These are phyloP conservation scores for Pelochelys cantorii DNA, from an alignment of 2,797 vertebrate genomes.

Conservation along the genomic window DNA sequence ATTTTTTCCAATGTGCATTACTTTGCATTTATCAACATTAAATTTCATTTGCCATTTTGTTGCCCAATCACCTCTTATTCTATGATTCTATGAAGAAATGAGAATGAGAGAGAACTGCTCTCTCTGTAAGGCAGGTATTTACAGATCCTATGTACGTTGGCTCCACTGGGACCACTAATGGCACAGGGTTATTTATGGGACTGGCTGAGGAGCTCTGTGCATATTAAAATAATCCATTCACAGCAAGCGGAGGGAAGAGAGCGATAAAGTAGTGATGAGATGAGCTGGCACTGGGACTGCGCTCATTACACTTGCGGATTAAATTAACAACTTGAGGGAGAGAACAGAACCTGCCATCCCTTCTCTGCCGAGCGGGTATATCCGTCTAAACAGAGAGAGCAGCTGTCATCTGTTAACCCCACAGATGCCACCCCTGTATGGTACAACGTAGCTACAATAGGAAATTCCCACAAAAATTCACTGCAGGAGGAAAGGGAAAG, in stretches of 20 bases:
- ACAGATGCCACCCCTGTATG: no score
- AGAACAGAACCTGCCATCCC: rapidly evolving
- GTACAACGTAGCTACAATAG: not conserved
- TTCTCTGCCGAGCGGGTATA: rapidly evolving
- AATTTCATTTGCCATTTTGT: no score
- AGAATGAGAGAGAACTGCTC: not conserved
- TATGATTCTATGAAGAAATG: not conserved
- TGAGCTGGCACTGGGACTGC: conserved; percentile 15
- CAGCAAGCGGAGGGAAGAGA: not conserved
- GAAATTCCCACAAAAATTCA: not conserved
- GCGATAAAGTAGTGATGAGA: conserved; percentile 62
- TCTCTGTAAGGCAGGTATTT: not conserved
- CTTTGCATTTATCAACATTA: no score
- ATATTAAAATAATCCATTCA: conserved; percentile 55
- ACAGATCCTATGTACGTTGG: not conserved
- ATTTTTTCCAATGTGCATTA: no score
- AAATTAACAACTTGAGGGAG: not conserved
- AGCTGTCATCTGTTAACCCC: not conserved
- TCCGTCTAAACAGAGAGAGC: rapidly evolving
- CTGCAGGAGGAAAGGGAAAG: not conserved
- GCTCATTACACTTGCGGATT: not conserved
- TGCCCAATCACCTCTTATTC: no score
- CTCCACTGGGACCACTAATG: not conserved
- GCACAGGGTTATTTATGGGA: not conserved
- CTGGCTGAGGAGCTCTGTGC: not conserved